Evolutionary conservation across 1,140 invertebrate species (phyloP), one percentile per base, ranked within the genome.

Genomic region (Microplitis mediator): DNA sequence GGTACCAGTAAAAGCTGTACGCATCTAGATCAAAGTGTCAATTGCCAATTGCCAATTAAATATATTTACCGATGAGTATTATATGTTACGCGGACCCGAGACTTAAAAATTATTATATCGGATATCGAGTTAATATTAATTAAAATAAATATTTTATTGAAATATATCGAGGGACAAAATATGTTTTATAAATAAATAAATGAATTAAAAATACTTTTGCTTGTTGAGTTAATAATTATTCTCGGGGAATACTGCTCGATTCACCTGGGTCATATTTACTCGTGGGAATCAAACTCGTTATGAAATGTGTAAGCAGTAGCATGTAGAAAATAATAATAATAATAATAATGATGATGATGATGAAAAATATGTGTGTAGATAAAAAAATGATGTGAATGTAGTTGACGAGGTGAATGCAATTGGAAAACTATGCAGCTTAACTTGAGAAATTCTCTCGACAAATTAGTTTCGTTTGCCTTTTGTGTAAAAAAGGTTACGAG

Each of bases 391-490:
- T 45, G 39, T 52, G 45, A 14, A 23, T 13, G 36, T 8, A 61
- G n/a, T 35, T 36, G 63, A 50, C 39, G 23, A 64, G 61, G 4
- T 52, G 31, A 62, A 64, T 54, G 32, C 62, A 9, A 64, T 36
- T 60, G 52, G 14, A 60, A 13, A 60, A 11, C 32, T 13, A 50
- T 36, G 4, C 3, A 14, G 39, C 14, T 56, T 9, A 52, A 34
- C 62, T 71, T 71, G 60, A 54, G 45, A 52, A 71, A 71, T 65
- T 64, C 69, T 35, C 5, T 58, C 39, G 69, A 71, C 69, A 71
- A 71, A 71, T 71, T 51, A 71, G 69, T 54, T 51, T 16, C 36
- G 61, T 64, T 71, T 51, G 51, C 69, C 51, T 71, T 54, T 64
- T 32, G 35, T 71, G 69, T 64, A 71, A 64, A 52, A 71, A 45